Evolutionary conservation across 2,888 invertebrate genomes (phyloP).

Genomic region (Loripinus fragilis): DNA sequence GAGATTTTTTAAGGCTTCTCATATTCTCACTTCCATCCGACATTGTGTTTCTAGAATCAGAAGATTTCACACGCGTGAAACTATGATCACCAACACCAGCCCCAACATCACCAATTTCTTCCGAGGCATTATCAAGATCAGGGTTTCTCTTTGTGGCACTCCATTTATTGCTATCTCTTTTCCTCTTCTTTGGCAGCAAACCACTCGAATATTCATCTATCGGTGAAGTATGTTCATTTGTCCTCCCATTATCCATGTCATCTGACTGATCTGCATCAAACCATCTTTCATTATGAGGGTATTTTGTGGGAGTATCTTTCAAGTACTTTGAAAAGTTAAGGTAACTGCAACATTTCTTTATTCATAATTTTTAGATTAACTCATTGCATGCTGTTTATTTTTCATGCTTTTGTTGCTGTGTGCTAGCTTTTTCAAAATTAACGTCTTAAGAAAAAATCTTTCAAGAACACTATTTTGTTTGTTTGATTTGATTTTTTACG

Average conservation of each 20-base stretch:
- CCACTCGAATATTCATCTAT: conserved; percentile 62
- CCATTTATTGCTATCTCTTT: conserved; percentile 63
- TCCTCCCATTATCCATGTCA: conserved; percentile 20
- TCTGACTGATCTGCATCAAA: conserved; percentile 59
- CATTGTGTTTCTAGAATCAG: background rate
- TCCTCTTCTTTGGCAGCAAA: conserved; percentile 55
- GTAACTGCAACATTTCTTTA: too few species aligned
- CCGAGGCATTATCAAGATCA: background rate
- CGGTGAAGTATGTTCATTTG: conserved; percentile 67
- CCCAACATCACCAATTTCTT: too few species aligned
- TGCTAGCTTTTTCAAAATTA: too few species aligned
- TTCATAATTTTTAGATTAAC: too few species aligned
- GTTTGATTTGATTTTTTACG: too few species aligned
- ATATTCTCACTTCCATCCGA: background rate
- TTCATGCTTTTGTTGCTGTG: too few species aligned
- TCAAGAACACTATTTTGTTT: too few species aligned
- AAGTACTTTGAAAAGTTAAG: conserved; percentile 56
- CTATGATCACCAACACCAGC: too few species aligned
- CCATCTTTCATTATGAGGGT: conserved; percentile 72
- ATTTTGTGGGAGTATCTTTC: conserved; percentile 77
- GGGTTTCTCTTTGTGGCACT: conserved; percentile 20
- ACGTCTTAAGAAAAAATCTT: too few species aligned
- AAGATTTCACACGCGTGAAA: background rate
- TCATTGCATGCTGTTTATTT: too few species aligned
- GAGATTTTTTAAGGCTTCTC: background rate